Evolutionary conservation across 2,113 vertebrate genomes (phyloP), one percentile per base, ranked within the genome.

Genomic region (Syngnathus scovelli): DNA sequence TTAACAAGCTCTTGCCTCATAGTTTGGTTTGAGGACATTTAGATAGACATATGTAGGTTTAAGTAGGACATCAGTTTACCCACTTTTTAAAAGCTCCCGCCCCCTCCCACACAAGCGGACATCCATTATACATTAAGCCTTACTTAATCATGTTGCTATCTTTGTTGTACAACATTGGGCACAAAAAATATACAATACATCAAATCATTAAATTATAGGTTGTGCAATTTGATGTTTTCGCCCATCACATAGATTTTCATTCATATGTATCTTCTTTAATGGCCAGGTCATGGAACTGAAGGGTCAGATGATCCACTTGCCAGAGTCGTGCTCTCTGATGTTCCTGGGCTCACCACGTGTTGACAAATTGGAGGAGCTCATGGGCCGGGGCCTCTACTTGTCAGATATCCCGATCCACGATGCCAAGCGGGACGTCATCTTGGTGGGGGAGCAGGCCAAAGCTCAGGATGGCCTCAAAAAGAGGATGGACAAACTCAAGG

Each of bases 381-480:
- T 99, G 96, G 96, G 96, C 46, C 89, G 95, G 61, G 97, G 97
- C 27, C 92, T 99, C 55, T 93, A 98, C 80, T 91, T 99, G 68
- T 99, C 97, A 0, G 97, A 99, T 70, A 99, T 99, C 71, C 97
- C 97, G 33, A 98, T 99, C 73, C 97, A 99, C 2, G 97, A 99
- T 67, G 96, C 96, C 46, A 99, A 95, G 0, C 92, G 96, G 0
- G 97, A 99, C 61, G 96, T 99, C 72, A 98, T 99, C 72, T 78
- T 99, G 80, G 96, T 99, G 63, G 96, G 96, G 1, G 96, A 99
- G 74, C 97, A 99, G 87, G 96, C 97, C 38, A 98, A 97, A 72
- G 97, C 97, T 3, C 96, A 99, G 84, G 97, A 99, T 36, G 95
- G 97, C 61, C 91, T 99, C 54, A 98, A 98, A 85, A 98, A 98